Evolutionary conservation across 2,888 invertebrate species (phyloP).

Genomic region (Eupithecia tripunctaria): DNA sequence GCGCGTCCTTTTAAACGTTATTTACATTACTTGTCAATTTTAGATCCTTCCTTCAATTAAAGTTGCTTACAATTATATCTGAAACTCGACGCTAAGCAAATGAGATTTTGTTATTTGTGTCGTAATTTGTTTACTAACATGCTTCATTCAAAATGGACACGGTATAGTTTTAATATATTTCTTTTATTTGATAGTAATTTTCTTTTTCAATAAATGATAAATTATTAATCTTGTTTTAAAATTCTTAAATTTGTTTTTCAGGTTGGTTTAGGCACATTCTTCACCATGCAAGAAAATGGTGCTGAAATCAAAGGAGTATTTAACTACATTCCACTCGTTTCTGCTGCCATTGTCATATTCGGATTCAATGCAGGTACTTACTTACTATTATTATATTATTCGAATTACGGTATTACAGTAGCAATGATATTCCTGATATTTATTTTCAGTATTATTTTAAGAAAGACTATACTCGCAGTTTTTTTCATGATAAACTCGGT

Average conservation of each 20-base stretch:
- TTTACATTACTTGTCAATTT: no score
- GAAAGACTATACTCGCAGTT: no score
- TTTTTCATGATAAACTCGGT: no score
- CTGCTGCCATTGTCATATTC: conserved; percentile 55
- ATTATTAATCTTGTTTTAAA: not conserved
- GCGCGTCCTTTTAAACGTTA: no score
- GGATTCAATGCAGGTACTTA: conserved; percentile 56
- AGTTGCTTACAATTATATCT: no score
- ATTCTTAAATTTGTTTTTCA: conserved; percentile 33
- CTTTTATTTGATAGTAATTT: not conserved
- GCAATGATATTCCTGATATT: not conserved
- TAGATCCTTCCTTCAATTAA: no score
- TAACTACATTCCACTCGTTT: conserved; percentile 60
- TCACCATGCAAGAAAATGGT: conserved; percentile 48
- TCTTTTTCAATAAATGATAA: no score
- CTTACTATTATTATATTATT: not conserved
- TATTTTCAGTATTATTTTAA: not conserved
- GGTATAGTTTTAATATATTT: no score
- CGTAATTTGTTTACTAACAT: no score
- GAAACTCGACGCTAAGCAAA: no score
- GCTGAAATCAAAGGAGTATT: conserved; percentile 52
- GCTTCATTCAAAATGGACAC: no score
- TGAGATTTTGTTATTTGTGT: no score
- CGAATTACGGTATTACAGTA: not conserved
- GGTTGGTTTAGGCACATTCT: conserved; percentile 59